phyloP scores from a whole-genome alignment of 2,797 vertebrate species.

The Martes flavigula region DNA sequence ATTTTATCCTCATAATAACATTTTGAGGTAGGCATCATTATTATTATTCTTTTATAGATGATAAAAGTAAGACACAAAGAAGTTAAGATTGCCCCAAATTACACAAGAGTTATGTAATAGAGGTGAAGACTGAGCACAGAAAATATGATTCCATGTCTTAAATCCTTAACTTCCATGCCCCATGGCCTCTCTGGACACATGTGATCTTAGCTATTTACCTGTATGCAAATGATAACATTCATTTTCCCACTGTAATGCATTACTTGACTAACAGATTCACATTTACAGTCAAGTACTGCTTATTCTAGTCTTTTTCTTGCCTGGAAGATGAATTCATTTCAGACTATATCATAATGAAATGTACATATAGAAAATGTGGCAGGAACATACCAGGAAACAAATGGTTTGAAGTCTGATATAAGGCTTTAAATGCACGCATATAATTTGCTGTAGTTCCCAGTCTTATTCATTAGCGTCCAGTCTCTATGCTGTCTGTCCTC shows the following conservation, averaged over 20 bases:
- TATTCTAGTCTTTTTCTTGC: conserved; percentile 43
- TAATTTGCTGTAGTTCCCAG: neutral
- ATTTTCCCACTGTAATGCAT: neutral
- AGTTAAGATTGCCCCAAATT: neutral
- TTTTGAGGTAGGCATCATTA: neutral
- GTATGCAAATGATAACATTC: neutral
- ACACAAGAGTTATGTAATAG: neutral
- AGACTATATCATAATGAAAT: conserved; percentile 59
- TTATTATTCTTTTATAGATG: conserved; percentile 33
- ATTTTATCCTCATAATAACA: neutral
- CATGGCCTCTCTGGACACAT: neutral
- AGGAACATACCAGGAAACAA: conserved; percentile 56
- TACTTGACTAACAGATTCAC: conserved; percentile 37
- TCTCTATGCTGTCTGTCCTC: neutral
- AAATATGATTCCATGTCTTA: neutral
- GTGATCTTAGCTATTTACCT: neutral
- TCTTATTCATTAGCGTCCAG: neutral
- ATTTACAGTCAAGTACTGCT: conserved; percentile 63
- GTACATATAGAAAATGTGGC: conserved; percentile 46
- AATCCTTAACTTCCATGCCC: neutral
- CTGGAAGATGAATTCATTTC: conserved; percentile 30
- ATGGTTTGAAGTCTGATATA: conserved; percentile 36
- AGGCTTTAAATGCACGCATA: neutral
- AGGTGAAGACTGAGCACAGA: neutral
- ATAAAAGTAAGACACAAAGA: conserved; percentile 22